These are phyloP conservation scores for Reinhardtius hippoglossoides DNA, from an alignment of 2,113 vertebrate genomes.

Conservation along the genomic window DNA sequence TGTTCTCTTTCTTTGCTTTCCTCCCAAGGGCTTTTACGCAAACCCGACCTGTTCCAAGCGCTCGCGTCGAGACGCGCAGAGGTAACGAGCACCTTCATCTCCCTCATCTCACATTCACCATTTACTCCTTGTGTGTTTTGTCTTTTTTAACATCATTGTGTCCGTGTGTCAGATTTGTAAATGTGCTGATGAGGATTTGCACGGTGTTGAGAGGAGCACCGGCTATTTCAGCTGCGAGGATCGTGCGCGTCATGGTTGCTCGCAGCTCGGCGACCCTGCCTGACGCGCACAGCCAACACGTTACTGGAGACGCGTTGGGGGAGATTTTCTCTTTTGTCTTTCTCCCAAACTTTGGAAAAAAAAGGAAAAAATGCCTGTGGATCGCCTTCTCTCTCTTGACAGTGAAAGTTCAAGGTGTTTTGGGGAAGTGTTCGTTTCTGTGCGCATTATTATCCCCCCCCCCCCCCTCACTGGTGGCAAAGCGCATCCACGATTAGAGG, in stretches of 20 bases:
- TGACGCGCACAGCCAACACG: slow-evolving; percentile 65
- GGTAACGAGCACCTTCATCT: slow-evolving; percentile 67
- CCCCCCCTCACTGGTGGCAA: background rate
- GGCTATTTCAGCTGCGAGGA: slow-evolving; percentile 35
- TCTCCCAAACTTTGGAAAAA: slow-evolving; percentile 63
- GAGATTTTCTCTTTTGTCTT: slow-evolving; percentile 40
- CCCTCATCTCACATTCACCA: slow-evolving; percentile 39
- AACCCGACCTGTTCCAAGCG: slow-evolving; percentile 59
- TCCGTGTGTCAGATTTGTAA: background rate
- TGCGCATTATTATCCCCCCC: background rate
- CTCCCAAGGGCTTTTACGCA: slow-evolving; percentile 62
- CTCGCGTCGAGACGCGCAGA: slow-evolving; percentile 64
- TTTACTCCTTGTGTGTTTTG: slow-evolving; percentile 3
- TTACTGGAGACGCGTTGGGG: slow-evolving; percentile 33
- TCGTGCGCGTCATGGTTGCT: slow-evolving; percentile 61
- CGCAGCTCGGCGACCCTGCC: slow-evolving; percentile 56
- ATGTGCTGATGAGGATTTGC: slow-evolving; percentile 14
- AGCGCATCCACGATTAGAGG: slow-evolving; percentile 14
- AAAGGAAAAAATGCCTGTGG: slow-evolving; percentile 39
- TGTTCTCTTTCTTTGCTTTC: slow-evolving; percentile 16
- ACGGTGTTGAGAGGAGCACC: slow-evolving; percentile 7
- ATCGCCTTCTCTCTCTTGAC: slow-evolving; percentile 14
- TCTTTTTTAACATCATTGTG: background rate
- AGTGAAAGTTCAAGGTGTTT: slow-evolving; percentile 23
- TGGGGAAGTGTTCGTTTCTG: background rate